Conservation (phyloP, 2,113 vertebrate genomes). For the Syrmaticus mikado region DNA sequence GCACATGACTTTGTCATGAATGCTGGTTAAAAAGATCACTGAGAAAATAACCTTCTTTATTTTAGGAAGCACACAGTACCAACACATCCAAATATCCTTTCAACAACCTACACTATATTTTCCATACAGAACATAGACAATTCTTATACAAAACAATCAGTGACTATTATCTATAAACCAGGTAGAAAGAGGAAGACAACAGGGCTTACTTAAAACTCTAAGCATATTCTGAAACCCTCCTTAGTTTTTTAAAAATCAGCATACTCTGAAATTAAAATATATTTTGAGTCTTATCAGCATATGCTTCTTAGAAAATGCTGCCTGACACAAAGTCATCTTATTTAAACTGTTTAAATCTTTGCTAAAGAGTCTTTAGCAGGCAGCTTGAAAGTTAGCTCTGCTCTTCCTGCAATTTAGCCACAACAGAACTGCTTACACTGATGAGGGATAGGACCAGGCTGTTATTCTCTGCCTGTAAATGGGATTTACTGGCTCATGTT, state of each 20-base stretch:
- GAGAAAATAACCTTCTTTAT: background rate
- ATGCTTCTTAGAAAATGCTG: background rate
- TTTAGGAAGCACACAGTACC: background rate
- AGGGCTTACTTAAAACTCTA: background rate
- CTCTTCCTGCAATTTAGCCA: background rate
- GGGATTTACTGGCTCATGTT: background rate
- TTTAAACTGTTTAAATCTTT: background rate
- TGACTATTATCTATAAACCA: background rate
- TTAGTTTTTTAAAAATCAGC: background rate
- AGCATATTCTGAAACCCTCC: background rate
- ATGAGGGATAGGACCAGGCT: background rate
- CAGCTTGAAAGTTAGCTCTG: background rate
- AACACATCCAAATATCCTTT: background rate
- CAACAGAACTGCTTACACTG: background rate
- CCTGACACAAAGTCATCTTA: background rate
- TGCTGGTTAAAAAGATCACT: background rate
- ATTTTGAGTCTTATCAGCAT: background rate
- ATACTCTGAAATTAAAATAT: background rate
- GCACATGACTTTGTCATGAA: background rate
- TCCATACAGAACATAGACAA: background rate
- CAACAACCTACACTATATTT: background rate
- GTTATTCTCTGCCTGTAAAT: no score
- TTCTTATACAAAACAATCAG: background rate
- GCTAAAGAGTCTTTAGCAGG: background rate
- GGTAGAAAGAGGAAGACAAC: background rate